Evolutionary conservation across 2,113 vertebrate species (phyloP).

Genomic region (Physeter macrocephalus): DNA sequence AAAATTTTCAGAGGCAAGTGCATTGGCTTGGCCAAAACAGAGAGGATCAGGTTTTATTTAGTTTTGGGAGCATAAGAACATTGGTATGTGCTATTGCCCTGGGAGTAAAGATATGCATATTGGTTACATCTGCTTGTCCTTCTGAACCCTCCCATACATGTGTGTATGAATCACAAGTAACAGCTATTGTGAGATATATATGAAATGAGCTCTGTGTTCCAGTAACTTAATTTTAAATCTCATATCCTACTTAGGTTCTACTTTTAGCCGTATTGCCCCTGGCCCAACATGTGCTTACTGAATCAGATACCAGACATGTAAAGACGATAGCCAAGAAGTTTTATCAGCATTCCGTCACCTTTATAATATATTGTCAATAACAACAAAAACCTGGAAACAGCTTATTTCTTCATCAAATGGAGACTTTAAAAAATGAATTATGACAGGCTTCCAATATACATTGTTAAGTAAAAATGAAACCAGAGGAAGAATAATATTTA

Average conservation of each 20-base stretch:
- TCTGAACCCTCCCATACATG: background rate
- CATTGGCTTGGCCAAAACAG: background rate
- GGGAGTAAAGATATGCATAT: slow-evolving; percentile 35
- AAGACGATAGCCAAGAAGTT: background rate
- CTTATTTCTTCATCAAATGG: background rate
- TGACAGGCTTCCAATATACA: background rate
- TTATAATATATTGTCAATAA: background rate
- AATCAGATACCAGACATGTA: slow-evolving; percentile 11
- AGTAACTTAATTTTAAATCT: slow-evolving; percentile 32
- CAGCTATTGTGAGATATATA: slow-evolving; percentile 9
- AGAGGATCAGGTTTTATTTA: slow-evolving; percentile 21
- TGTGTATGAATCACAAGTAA: slow-evolving; percentile 18
- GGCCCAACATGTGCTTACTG: background rate
- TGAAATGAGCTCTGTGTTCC: slow-evolving; percentile 26
- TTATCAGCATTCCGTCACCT: background rate
- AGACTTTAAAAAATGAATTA: background rate
- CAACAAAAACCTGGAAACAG: background rate
- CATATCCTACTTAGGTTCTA: background rate
- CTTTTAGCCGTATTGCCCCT: background rate
- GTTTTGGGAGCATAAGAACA: background rate
- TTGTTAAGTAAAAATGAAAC: background rate
- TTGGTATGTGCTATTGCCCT: background rate
- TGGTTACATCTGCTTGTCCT: slow-evolving; percentile 7
- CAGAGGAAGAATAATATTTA: background rate
- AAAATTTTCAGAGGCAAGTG: background rate